These are phyloP conservation scores for Betta splendens DNA, from an alignment of 2,797 vertebrate genomes.

Conservation along the genomic window DNA sequence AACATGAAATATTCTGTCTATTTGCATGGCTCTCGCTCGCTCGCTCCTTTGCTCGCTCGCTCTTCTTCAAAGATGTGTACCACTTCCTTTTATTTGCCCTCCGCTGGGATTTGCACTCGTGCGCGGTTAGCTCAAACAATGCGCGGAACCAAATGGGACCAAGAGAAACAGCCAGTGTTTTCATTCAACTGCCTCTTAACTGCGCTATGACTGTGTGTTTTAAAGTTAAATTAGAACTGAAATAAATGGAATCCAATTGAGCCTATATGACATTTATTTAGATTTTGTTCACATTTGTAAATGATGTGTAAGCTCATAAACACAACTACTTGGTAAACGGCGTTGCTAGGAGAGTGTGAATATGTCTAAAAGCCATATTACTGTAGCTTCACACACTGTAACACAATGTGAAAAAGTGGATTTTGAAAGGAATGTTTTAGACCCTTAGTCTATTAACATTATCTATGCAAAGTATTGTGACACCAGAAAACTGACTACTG, in stretches of 20 bases:
- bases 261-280: too few species aligned
- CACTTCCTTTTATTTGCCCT: conserved; percentile 25
- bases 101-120: conserved; percentile 21
- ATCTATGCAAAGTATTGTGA: not conserved
- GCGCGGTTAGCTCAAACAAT: conserved; percentile 19
- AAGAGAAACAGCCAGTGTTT: not conserved
- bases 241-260: too few species aligned
- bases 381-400: not conserved
- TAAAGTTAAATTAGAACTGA: too few species aligned
- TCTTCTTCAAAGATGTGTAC: conserved; percentile 33
- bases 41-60: conserved; percentile 23
- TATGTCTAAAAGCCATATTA: not conserved
- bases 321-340: too few species aligned
- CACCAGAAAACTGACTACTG: not conserved
- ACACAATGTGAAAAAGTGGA: too few species aligned
- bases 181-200: not conserved
- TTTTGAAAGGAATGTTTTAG: not conserved
- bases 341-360: too few species aligned
- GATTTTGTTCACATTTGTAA: too few species aligned
- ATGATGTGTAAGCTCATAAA: too few species aligned
- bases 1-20: conserved; percentile 52
- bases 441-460: not conserved
- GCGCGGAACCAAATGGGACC: conserved; percentile 2
- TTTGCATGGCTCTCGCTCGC: conserved; percentile 41
- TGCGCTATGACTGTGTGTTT: not conserved